Evolutionary conservation across 2,113 vertebrate species (phyloP).

Genomic region (Calyptomena viridis): DNA sequence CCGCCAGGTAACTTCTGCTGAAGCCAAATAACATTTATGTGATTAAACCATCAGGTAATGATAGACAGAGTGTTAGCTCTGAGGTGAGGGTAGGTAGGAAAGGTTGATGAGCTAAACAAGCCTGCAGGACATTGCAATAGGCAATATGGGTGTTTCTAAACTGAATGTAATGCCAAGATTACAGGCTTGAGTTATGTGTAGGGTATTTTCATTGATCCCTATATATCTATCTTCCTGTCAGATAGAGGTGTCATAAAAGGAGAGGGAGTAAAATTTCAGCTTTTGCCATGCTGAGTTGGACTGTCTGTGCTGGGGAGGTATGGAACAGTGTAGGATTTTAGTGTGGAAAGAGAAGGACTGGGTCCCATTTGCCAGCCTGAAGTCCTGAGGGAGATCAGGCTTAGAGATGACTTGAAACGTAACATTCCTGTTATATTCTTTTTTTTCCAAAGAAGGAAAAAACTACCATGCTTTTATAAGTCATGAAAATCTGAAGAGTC

Average conservation of each 20-base stretch:
- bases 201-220: not conserved
- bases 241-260: not conserved
- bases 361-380: not conserved
- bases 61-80: not conserved
- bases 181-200: rapidly evolving
- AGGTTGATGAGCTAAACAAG: not conserved
- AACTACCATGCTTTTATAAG: not conserved
- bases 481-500: not conserved
- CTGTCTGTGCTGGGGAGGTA: not conserved
- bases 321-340: not conserved
- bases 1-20: not conserved
- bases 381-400: not conserved
- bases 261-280: not conserved
- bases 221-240: not conserved
- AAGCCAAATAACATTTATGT: not conserved
- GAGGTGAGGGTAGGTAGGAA: not conserved
- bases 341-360: not conserved
- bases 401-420: not conserved
- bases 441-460: not conserved
- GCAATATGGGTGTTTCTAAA: not conserved
- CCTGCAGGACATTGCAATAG: not conserved
- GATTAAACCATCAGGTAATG: not conserved
- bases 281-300: not conserved
- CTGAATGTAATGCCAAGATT: not conserved
- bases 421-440: not conserved